Base-by-base conservation (phyloP, 2,888 invertebrate species). In the Andricus curvator region DNA sequence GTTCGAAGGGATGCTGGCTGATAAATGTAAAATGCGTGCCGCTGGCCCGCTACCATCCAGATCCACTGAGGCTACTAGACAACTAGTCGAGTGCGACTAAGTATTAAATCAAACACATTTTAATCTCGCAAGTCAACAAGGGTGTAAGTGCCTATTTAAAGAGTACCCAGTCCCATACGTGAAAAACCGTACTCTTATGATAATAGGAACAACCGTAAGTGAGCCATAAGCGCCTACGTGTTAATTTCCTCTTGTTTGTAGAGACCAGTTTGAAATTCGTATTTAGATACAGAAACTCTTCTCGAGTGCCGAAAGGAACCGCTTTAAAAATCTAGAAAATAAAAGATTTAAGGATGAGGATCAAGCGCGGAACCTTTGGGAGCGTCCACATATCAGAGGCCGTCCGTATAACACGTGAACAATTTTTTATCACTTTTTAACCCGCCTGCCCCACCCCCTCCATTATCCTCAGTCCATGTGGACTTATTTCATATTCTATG, bases 41-140 rank as follows among this genome's bases (percentile, higher is more conserved):
- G 80, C 85, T 78, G 37, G 37, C 37, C 37, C 37, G 37, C 37
- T 37, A 82, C 81, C 82, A 68, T 70, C 20, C 68, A 48, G 48
- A 79, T 86, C 86, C 84, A 83, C 82, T 84, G 84, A 82, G 82
- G 84, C 84, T 84, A 79, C 82, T 82, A 81, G 80, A 76, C 68
- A 80, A 83, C 82, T 84, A 84, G 81, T 84, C 84, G 83, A 87
- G 87, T 87, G 88, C 86, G 87, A 88, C 87, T 91, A 89, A 91
- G 90, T 87, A 88, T 87, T 89, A 87, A 84, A 88, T 86, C 91
- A 91, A 91, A 91, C 89, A 90, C 84, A 84, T 87, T 90, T 88
- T 89, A 90, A 91, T 91, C 90, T 87, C 78, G 41, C 82, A 78
- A 68, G 87, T 84, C 89, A 89, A 89, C 88, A 87, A 81, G 78